Base-by-base conservation (phyloP, 2,888 invertebrate genomes). In the Parochlus steinenii region DNA sequence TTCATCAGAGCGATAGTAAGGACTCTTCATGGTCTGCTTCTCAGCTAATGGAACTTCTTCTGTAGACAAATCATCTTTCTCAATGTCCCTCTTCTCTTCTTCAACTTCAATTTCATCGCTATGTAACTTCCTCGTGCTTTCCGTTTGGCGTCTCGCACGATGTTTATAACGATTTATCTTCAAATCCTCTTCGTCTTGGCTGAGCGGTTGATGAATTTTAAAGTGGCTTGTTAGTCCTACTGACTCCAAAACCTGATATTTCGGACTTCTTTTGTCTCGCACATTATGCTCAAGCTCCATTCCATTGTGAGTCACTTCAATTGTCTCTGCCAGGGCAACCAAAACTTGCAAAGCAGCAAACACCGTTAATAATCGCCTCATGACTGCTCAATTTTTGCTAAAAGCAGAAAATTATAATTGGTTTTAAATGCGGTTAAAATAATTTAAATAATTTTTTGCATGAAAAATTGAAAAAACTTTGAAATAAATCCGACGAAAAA, bases 1-100 rank as follows among this genome's bases (percentile, higher is more conserved):
- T 15, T 36, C 36, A 24, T 36, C 36, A 20, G 31, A 10, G 1
- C 69, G 64, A 37, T 71, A 72, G 39, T 69, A 58, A 2, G 69
- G 68, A 2, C 64, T 65, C 16, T 69, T 67, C 50, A 48, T 47
- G 32, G 51, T 36, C 45, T 53, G 48, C 29, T 51, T 50, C 40
- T 50, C 46, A 6, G 49, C 45, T 37, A 37, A 43, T n/a, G 44
- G 53, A 16, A 44, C 40, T 8, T 60, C 63, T 32, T 65, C 65
- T 3, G 61, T 61, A 3, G 59, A 54, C 43, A 46, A 49, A 48
- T 65, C 64, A 10, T 64, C 63, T 14, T 25, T 26, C 16, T 29
- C 15, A 8, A 12, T 33, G n/a, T 18, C 10, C 15, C 11, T 12
- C 8, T 22, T 8, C 17, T 17, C 19, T 3, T 33, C 29, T 7